Base-by-base conservation (phyloP, 2,888 invertebrate species). In the Corbicula japonica region DNA sequence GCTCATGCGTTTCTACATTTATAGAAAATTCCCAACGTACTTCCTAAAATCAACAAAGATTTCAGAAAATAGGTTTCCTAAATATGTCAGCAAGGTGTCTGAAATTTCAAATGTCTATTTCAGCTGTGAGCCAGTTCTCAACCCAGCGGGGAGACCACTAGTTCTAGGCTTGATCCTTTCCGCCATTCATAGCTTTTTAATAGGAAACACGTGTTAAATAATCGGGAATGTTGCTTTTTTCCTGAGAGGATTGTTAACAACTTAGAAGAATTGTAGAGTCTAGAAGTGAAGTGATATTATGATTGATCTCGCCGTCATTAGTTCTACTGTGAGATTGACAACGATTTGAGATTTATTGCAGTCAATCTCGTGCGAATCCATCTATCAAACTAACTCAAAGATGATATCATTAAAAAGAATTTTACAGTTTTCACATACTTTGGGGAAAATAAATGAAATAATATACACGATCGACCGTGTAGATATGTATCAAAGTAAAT, bases 241-340 rank as follows among this genome's bases (percentile, higher is more conserved):
- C 65, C 28, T 35, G 65, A 65, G 50, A 65, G 38, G 15, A 1
- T 23, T 15, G 65, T 34, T 65, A 52, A 26, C 35, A 38, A 34
- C 50, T 48, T 26, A 35, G 35, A 52, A 23, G 21, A 32, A 46
- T 28, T 62, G 48, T 62, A 62, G 46, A 62, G n/a, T 62, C 38
- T 38, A 32, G 32, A 32, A 2, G 65, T 52, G 52, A n/a, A 26
- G 52, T 65, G 50, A 38, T 38, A 69, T 58, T 54, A 44, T 76
- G 76, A 76, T 62, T 54, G 26, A 80, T 80, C 28, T 10, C 21
- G 34, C n/a, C 68, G 60, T 76, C 73, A 72, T 58, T 65, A 58
- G 28, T 18, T 34, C 50, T 56, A 35, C 60, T 68, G 56, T 65
- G 65, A 71, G 60, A 76, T 76, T 76, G 76, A 76, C 71, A 71